Evolutionary conservation across 1,140 invertebrate species (phyloP).

Genomic region (Phymastichus coffea): DNA sequence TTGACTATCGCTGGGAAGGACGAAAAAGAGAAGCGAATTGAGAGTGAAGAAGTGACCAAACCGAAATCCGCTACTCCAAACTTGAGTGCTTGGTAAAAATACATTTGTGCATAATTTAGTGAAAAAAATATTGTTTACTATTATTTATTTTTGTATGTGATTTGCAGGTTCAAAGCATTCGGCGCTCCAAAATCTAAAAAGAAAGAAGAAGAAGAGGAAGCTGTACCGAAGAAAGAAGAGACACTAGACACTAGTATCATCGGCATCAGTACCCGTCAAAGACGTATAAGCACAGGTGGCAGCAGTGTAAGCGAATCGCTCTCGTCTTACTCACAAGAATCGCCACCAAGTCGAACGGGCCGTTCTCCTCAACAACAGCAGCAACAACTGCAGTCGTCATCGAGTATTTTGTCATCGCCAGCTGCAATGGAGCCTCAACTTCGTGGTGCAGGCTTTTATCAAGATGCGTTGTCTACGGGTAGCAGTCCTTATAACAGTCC

Average conservation of each 20-base stretch:
- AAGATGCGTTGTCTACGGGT: conserved; percentile 50
- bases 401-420: conserved; percentile 30
- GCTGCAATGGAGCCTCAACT: conserved; percentile 44
- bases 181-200: conserved; percentile 71
- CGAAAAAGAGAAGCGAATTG: conserved; percentile 38
- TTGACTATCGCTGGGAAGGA: conserved; percentile 25
- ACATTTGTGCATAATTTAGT: background rate
- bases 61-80: conserved; percentile 71
- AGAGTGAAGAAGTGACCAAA: conserved; percentile 44
- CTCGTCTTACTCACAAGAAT: conserved; percentile 55
- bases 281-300: conserved; percentile 49
- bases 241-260: conserved; percentile 34
- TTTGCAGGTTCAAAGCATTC: conserved; percentile 73
- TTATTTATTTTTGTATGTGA: background rate
- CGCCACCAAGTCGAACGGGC: conserved; percentile 43
- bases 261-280: conserved; percentile 36
- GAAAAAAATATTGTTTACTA: background rate
- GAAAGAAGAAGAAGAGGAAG: conserved; percentile 50
- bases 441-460: conserved; percentile 52
- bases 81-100: conserved; percentile 72
- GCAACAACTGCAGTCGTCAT: conserved; percentile 40
- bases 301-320: conserved; percentile 53
- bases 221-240: conserved; percentile 42
- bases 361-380: conserved; percentile 49
- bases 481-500: conserved; percentile 55